Percentiles rank a stretch among this genome's conserved stretches.
phyloP scores from a whole-genome alignment of 2,113 vertebrate genomes.

The Calypte anna region DNA sequence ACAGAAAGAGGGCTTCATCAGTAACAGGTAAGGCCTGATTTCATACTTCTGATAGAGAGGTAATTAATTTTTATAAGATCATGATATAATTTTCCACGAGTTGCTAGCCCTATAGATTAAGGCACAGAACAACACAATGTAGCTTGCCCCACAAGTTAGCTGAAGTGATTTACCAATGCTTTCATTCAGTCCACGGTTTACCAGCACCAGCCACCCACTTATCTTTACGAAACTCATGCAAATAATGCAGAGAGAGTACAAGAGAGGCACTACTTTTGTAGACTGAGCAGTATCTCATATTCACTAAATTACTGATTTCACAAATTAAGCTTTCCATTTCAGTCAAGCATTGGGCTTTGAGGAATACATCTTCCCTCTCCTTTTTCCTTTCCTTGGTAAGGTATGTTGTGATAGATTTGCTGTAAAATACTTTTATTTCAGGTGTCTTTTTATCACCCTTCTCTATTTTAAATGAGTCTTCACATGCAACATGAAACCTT shows the following conservation, averaged over 20 bases:
- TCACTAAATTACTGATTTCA: neutral
- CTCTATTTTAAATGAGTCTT: neutral
- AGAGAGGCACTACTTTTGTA: neutral
- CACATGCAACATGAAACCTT: neutral
- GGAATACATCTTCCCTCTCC: neutral
- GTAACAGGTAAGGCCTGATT: neutral
- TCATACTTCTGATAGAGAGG: neutral
- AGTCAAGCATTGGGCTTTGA: neutral
- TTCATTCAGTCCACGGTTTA: too few species aligned
- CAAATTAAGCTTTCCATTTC: neutral
- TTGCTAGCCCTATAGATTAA: neutral
- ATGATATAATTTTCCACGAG: neutral
- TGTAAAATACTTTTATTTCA: neutral
- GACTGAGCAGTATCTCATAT: neutral
- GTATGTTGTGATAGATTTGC: neutral
- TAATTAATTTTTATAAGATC: neutral
- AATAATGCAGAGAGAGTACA: neutral
- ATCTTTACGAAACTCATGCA: neutral
- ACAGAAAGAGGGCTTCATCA: neutral
- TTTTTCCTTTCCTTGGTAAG: neutral
- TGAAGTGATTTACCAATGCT: neutral
- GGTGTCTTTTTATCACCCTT: neutral
- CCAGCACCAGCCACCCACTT: too few species aligned
- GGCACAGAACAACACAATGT: neutral
- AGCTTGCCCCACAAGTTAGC: neutral